phyloP scores from a whole-genome alignment of 2,797 vertebrate genomes.

The Graptemys geographica region DNA sequence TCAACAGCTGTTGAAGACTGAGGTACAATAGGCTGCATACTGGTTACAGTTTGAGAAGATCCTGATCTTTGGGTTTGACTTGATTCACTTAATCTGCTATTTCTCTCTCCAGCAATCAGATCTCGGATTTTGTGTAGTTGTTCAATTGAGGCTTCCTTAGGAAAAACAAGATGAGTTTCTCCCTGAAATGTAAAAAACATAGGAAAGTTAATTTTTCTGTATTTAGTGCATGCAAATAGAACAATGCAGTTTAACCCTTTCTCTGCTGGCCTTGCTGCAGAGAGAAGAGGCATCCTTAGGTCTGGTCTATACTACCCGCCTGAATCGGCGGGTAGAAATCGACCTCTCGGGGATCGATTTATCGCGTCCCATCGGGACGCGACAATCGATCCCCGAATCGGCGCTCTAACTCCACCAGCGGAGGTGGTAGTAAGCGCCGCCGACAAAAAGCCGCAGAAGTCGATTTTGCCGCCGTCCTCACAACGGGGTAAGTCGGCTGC shows the following conservation, averaged over 20 bases:
- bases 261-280: not conserved
- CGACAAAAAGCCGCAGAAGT: too few relatives aligned
- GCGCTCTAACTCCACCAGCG: too few relatives aligned
- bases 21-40: not conserved
- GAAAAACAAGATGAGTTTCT: slow-evolving; percentile 95
- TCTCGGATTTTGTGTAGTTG: slow-evolving; percentile 91
- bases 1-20: slow-evolving; percentile 10
- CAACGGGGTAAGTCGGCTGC: too few relatives aligned
- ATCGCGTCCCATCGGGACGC: too few relatives aligned
- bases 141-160: slow-evolving; percentile 91
- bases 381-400: too few relatives aligned
- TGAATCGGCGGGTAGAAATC: too few relatives aligned
- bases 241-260: not conserved
- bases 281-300: not conserved
- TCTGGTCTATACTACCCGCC: too few relatives aligned
- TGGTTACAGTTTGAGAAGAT: slow-evolving; percentile 48
- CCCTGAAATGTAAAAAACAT: slow-evolving; percentile 81
- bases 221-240: slow-evolving; percentile 3
- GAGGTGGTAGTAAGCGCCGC: too few relatives aligned
- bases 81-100: slow-evolving; percentile 82
- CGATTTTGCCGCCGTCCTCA: too few relatives aligned
- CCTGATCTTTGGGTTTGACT: slow-evolving; percentile 50
- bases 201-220: slow-evolving; percentile 17
- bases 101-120: slow-evolving; percentile 90
- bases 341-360: too few relatives aligned